Conservation (phyloP, 2,113 vertebrate species). For the Ondatra zibethicus region DNA sequence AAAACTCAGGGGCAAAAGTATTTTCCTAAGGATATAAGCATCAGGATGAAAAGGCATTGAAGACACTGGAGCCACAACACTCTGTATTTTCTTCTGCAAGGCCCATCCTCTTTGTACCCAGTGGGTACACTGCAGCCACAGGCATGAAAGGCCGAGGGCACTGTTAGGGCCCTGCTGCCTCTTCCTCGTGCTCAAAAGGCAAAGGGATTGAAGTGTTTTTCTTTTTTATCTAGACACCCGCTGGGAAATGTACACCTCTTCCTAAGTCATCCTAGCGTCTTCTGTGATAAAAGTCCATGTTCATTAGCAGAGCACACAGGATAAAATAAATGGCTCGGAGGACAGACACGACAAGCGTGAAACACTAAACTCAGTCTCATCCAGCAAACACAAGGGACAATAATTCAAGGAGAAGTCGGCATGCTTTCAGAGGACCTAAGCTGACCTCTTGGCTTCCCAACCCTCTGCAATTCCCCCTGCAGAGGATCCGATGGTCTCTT, state of each 20-base stretch:
- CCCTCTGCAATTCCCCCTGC: background rate
- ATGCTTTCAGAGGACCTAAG: background rate
- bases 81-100: background rate
- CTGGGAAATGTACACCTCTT: background rate
- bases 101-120: background rate
- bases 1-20: background rate
- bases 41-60: background rate
- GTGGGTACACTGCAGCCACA: background rate
- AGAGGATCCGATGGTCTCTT: background rate
- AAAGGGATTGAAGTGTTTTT: slow-evolving; percentile 5
- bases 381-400: background rate
- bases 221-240: background rate
- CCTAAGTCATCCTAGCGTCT: background rate
- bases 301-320: background rate
- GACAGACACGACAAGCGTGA: background rate
- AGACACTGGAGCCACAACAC: background rate
- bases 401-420: background rate
- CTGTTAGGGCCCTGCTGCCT: background rate
- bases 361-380: background rate
- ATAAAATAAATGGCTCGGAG: background rate
- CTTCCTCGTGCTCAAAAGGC: background rate
- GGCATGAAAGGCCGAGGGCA: background rate
- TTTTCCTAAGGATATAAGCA: background rate
- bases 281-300: background rate
- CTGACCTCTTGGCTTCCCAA: background rate